phyloP scores from a whole-genome alignment of 2,888 invertebrate species.

The Notocelia uddmanniana region DNA sequence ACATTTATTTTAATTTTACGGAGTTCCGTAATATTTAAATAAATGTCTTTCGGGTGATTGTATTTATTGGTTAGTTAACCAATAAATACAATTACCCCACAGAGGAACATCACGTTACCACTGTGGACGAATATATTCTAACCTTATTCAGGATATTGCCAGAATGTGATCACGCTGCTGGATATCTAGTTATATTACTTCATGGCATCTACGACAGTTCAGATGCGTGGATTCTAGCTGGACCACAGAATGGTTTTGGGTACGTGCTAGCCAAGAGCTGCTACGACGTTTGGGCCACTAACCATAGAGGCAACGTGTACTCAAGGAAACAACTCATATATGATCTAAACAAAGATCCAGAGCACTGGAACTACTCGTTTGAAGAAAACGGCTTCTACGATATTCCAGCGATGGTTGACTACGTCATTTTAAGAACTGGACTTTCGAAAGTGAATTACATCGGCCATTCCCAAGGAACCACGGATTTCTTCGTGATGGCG shows the following conservation, averaged over 20 bases:
- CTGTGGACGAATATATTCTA: constrained; percentile 72
- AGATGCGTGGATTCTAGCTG: constrained; percentile 10
- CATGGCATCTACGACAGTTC: constrained; percentile 24
- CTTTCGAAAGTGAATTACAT: constrained; percentile 87
- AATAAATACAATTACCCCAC: constrained; percentile 64
- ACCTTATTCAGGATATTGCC: constrained; percentile 65
- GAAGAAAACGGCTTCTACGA: constrained; percentile 90
- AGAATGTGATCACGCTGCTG: constrained; percentile 56
- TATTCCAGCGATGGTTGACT: constrained; percentile 80
- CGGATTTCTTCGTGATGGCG: constrained; percentile 85
- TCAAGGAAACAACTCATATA: constrained; percentile 74
- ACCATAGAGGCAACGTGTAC: constrained; percentile 58
- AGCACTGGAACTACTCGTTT: constrained; percentile 88
- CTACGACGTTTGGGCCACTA: constrained; percentile 45
- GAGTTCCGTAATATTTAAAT: too few species aligned
- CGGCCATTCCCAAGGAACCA: constrained; percentile 90
- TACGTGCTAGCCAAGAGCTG: constrained; percentile 17
- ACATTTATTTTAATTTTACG: constrained; percentile 71
- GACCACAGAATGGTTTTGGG: constrained; percentile 9
- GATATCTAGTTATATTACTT: constrained; percentile 24
- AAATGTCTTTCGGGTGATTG: too few species aligned
- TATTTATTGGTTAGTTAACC: too few species aligned
- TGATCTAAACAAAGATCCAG: constrained; percentile 56
- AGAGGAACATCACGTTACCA: constrained; percentile 64
- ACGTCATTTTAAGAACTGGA: constrained; percentile 50